Conservation (phyloP, 2,113 vertebrate genomes). For the Pluvianellus socialis region DNA sequence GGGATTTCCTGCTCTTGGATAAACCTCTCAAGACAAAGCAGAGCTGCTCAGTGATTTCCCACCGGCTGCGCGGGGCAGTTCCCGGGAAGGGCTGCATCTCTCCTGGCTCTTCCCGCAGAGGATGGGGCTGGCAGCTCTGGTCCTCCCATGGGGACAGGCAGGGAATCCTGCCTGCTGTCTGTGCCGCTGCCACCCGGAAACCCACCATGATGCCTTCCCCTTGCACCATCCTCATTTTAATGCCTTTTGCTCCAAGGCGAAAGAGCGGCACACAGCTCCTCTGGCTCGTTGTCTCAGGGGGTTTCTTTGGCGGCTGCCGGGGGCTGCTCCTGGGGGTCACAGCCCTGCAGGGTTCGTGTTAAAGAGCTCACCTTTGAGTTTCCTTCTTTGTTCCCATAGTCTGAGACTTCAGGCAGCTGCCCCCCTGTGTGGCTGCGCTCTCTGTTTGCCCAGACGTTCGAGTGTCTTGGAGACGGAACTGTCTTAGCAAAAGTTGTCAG, state of each 20-base stretch:
- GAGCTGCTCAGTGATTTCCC: not conserved
- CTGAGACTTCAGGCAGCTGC: not conserved
- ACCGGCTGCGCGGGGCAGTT: rapidly evolving
- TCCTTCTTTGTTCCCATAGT: not conserved
- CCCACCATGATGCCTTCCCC: rapidly evolving
- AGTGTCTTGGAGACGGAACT: not conserved
- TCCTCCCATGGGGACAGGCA: not conserved
- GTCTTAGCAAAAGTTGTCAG: rapidly evolving
- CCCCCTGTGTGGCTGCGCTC: not conserved
- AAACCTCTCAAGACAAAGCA: not conserved
- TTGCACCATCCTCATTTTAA: not conserved
- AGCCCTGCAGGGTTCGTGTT: not conserved
- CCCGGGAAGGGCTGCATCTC: not conserved
- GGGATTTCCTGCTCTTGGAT: not conserved
- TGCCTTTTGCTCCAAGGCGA: not conserved
- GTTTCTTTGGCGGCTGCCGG: too few species aligned
- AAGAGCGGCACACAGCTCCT: not conserved
- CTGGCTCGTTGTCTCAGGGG: rapidly evolving
- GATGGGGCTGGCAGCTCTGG: not conserved
- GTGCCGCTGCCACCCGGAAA: not conserved
- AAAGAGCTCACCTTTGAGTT: not conserved
- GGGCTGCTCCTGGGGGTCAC: not conserved
- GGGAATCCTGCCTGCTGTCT: not conserved
- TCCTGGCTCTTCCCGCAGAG: not conserved
- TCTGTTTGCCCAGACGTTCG: not conserved